Conservation (phyloP, 2,888 invertebrate genomes). For the Sarcophaga subvicina region DNA sequence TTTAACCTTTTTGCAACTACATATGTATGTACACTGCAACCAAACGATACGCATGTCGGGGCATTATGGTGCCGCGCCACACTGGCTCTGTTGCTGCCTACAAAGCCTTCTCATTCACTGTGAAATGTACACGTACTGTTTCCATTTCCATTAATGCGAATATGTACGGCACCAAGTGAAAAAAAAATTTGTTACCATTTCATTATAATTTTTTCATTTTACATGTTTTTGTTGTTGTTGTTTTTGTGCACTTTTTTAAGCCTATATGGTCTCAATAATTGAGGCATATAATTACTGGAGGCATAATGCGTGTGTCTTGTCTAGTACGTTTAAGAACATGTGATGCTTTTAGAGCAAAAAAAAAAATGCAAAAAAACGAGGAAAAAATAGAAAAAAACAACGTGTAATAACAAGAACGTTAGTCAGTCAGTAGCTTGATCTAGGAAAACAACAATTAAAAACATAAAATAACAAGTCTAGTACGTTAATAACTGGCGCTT, state of each 20-base stretch:
- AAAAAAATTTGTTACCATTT: no score
- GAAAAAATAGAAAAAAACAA: neutral
- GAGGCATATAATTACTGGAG: slow-evolving; percentile 52
- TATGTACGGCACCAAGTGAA: no score
- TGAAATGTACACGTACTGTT: neutral
- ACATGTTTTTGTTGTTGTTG: neutral
- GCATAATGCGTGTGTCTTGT: slow-evolving; percentile 50
- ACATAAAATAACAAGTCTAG: slow-evolving; percentile 7
- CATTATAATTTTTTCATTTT: neutral
- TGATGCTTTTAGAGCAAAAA: slow-evolving; percentile 3
- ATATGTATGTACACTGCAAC: neutral
- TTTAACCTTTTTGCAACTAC: slow-evolving; percentile 14
- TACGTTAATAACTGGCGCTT: slow-evolving; percentile 64
- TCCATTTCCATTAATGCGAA: no score
- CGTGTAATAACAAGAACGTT: neutral
- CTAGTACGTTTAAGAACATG: slow-evolving; percentile 4
- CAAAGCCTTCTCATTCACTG: neutral
- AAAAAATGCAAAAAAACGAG: neutral
- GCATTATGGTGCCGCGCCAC: neutral
- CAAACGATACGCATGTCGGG: slow-evolving; percentile 28
- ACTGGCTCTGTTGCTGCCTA: neutral
- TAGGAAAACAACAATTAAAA: neutral
- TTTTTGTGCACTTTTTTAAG: slow-evolving; percentile 18
- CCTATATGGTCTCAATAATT: slow-evolving; percentile 59
- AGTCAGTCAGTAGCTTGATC: neutral